Conservation (phyloP, 1,140 invertebrate species). For the Sweltsa coloradensis region DNA sequence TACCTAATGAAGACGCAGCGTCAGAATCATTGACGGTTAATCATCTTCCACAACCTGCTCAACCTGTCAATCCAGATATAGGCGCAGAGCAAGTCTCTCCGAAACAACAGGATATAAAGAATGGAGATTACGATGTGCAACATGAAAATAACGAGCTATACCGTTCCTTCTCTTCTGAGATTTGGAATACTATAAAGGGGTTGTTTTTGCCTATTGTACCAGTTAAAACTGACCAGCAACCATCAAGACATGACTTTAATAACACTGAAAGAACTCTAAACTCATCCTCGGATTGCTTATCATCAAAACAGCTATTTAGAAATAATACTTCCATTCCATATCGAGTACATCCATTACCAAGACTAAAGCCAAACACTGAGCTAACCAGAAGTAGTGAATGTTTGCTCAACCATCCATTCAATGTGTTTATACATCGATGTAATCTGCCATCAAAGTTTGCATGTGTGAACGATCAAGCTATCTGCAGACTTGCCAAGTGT, state of each 20-base stretch:
- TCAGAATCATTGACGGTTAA: too few relatives aligned
- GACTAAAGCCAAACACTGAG: not conserved
- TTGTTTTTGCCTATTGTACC: not conserved
- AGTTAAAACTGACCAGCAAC: not conserved
- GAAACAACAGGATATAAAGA: not conserved
- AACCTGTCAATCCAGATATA: not conserved
- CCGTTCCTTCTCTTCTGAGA: not conserved
- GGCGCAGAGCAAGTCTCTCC: not conserved
- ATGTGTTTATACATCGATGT: slow-evolving; percentile 1
- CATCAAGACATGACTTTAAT: not conserved
- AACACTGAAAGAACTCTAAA: not conserved
- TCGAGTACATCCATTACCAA: not conserved
- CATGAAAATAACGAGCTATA: not conserved
- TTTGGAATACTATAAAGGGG: not conserved
- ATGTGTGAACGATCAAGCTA: not conserved
- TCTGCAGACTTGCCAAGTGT: not conserved
- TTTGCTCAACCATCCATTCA: slow-evolving; percentile 6
- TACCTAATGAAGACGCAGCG: too few relatives aligned
- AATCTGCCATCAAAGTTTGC: not conserved
- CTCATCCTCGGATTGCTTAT: not conserved
- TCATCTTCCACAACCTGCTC: not conserved
- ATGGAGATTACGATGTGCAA: not conserved
- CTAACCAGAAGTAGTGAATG: not conserved
- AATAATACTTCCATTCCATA: not conserved
- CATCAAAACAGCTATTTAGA: not conserved